phyloP scores from a whole-genome alignment of 2,797 vertebrate genomes.

The Coccyzus lansbergi region DNA sequence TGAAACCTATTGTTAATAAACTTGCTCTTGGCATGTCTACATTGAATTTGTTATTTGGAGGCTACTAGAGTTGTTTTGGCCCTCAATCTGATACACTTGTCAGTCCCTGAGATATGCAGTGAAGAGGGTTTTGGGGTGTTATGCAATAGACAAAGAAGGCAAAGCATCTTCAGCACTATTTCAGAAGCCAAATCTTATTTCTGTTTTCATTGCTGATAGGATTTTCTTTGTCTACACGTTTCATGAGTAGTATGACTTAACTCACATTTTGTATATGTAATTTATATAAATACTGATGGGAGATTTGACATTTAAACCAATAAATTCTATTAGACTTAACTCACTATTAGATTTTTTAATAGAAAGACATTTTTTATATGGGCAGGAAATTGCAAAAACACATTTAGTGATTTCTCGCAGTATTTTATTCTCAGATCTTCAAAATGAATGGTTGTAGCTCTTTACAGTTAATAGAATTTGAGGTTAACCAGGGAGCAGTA shows the following conservation, averaged over 20 bases:
- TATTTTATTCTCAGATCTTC: conserved; percentile 26
- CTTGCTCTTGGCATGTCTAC: not conserved
- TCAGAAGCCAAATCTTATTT: not conserved
- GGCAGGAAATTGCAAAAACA: conserved; percentile 53
- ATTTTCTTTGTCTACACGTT: conserved; percentile 4
- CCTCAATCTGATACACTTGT: not conserved
- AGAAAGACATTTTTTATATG: conserved; percentile 5
- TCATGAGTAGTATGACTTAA: not conserved
- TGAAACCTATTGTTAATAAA: not conserved
- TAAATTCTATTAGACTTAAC: conserved; percentile 21
- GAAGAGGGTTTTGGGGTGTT: not conserved
- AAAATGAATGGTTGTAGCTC: not conserved
- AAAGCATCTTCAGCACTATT: not conserved
- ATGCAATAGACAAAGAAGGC: not conserved
- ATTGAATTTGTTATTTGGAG: not conserved
- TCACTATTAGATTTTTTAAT: conserved; percentile 40
- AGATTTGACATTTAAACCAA: conserved; percentile 25
- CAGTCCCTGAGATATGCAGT: not conserved
- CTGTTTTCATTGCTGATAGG: not conserved
- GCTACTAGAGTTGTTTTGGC: not conserved
- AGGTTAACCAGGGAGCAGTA: not conserved
- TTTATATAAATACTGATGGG: conserved; percentile 33
- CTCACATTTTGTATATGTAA: conserved; percentile 1
- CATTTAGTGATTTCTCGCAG: conserved; percentile 30
- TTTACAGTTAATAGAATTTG: conserved; percentile 28